Conservation (phyloP, 1,140 invertebrate species). For the Apis laboriosa region DNA sequence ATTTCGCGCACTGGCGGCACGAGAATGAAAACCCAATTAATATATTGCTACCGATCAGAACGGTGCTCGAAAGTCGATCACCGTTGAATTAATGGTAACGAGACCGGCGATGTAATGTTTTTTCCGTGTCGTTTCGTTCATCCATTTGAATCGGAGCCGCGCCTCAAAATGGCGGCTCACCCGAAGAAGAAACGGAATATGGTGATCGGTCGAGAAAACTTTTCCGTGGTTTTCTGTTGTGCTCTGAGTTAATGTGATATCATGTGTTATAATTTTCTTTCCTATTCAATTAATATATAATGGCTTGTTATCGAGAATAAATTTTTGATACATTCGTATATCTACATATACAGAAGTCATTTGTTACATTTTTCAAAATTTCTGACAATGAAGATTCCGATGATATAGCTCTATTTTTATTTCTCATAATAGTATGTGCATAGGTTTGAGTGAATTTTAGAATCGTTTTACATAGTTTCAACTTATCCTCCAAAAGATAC, state of each 20-base stretch:
- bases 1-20: not conserved
- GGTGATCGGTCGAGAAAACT: not conserved
- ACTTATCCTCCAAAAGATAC: not conserved
- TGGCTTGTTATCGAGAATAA: no score
- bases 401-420: no score
- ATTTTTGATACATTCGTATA: no score
- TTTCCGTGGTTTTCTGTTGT: not conserved
- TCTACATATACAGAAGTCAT: no score
- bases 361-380: no score
- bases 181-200: not conserved
- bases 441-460: no score
- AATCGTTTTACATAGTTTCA: no score
- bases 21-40: constrained; percentile 35
- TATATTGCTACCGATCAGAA: not conserved
- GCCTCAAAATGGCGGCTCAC: not conserved
- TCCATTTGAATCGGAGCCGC: not conserved
- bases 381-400: no score
- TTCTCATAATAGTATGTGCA: no score
- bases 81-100: constrained; percentile 11
- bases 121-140: not conserved
- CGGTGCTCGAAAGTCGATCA: not conserved
- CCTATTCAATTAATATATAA: no score
- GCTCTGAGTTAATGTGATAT: no score
- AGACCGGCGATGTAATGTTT: not conserved
- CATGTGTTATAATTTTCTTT: no score